Conservation (phyloP, 2,113 vertebrate species). For the Cacatua alba region DNA sequence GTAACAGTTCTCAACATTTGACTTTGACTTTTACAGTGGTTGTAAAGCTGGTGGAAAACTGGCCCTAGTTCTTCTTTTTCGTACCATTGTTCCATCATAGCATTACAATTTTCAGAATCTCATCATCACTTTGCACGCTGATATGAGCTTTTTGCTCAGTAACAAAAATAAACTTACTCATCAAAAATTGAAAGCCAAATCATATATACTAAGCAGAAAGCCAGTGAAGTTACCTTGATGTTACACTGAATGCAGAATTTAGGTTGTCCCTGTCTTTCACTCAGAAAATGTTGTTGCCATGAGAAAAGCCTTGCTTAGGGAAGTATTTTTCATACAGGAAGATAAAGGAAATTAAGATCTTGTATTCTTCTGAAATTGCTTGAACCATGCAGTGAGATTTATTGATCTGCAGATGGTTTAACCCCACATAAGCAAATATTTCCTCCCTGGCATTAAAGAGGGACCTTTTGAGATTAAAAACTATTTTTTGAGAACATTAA, state of each 20-base stretch:
- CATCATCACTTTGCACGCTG: not conserved
- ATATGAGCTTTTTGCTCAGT: constrained; percentile 13
- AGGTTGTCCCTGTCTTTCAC: not conserved
- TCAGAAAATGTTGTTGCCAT: not conserved
- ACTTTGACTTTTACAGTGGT: constrained; percentile 34
- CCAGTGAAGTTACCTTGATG: not conserved
- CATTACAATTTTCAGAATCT: not conserved
- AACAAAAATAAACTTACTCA: not conserved
- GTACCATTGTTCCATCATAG: not conserved
- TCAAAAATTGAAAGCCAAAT: not conserved
- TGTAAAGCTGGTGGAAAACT: constrained; percentile 51
- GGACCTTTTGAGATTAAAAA: constrained; percentile 23
- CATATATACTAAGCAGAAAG: not conserved
- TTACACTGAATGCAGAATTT: not conserved
- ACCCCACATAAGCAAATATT: not conserved
- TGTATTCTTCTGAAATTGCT: not conserved
- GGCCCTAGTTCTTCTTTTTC: not conserved
- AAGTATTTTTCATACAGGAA: not conserved
- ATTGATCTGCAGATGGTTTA: not conserved
- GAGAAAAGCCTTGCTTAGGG: not conserved
- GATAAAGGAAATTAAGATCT: not conserved
- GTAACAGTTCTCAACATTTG: constrained; percentile 32
- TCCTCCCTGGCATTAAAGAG: not conserved
- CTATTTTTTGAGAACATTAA: not conserved
- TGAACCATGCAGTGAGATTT: not conserved